Percentiles rank a stretch among this genome's conserved stretches.
Conservation (phyloP, 2,888 invertebrate genomes). For the Agonopterix subpropinquella region DNA sequence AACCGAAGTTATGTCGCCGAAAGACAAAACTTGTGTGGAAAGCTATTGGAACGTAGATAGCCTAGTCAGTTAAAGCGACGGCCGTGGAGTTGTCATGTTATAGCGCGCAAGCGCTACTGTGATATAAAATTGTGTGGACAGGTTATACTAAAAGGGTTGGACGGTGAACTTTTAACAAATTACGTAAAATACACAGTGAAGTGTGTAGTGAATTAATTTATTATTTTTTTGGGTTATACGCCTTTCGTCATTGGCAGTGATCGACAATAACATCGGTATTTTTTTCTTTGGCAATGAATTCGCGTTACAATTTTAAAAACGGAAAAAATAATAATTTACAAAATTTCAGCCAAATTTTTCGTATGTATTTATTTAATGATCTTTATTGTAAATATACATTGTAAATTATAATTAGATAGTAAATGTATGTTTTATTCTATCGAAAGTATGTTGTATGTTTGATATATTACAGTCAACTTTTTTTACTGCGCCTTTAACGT, state of each 20-base stretch:
- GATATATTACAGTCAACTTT: neutral
- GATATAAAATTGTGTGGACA: conserved; percentile 33
- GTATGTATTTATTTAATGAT: conserved; percentile 57
- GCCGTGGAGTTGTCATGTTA: conserved; percentile 20
- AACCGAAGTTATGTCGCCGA: neutral
- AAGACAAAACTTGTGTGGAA: neutral
- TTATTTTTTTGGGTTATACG: conserved; percentile 24
- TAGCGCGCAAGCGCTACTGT: conserved; percentile 45
- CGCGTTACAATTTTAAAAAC: conserved; percentile 14
- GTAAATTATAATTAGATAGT: conserved; percentile 68
- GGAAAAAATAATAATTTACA: too few species aligned
- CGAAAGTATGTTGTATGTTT: neutral
- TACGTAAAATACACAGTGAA: conserved; percentile 23
- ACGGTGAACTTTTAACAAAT: conserved; percentile 35
- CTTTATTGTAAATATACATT: conserved; percentile 59
- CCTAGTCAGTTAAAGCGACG: conserved; percentile 53
- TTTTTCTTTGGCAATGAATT: conserved; percentile 21
- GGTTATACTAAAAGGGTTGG: conserved; percentile 6
- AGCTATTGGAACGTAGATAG: conserved; percentile 23
- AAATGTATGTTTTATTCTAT: conserved; percentile 41
- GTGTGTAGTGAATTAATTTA: conserved; percentile 41
- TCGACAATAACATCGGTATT: conserved; percentile 49
- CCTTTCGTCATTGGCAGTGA: conserved; percentile 24
- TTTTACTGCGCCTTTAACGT: neutral
- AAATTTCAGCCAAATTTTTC: conserved; percentile 52